phyloP scores from a whole-genome alignment of 2,888 invertebrate genomes.

The Diarsia dahlii region DNA sequence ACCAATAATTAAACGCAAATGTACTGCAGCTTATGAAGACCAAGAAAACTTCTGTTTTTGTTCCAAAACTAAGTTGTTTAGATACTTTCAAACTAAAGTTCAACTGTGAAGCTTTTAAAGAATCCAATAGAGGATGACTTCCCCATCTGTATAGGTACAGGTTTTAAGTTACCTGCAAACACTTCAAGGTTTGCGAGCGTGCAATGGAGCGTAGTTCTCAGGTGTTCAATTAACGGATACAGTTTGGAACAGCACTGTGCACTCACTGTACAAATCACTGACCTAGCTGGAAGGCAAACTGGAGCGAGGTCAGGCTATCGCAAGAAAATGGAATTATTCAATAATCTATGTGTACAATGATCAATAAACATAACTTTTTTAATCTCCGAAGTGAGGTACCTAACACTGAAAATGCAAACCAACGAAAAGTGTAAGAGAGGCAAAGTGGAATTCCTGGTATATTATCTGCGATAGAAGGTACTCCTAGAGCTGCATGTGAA shows the following conservation, averaged over 20 bases:
- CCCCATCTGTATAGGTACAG: not conserved
- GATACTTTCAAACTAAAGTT: not conserved
- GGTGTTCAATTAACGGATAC: slow-evolving; percentile 52
- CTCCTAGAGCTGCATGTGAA: not conserved
- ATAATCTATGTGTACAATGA: not conserved
- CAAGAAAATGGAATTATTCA: slow-evolving; percentile 20
- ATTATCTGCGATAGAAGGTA: not conserved
- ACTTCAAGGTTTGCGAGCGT: slow-evolving; percentile 14
- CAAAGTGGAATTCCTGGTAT: not conserved
- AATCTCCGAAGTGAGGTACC: not conserved
- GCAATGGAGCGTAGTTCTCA: slow-evolving; percentile 55
- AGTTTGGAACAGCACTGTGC: slow-evolving; percentile 32
- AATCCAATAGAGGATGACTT: slow-evolving; percentile 9
- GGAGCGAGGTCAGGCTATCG: slow-evolving; percentile 20
- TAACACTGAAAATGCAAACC: not conserved
- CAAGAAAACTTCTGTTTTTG: not conserved
- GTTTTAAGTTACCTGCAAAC: slow-evolving; percentile 16
- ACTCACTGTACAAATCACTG: slow-evolving; percentile 41
- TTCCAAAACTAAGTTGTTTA: not conserved
- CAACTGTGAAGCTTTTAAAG: not conserved
- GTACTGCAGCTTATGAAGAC: not conserved
- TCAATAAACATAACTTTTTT: not conserved
- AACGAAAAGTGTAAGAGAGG: not conserved
- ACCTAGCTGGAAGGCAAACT: slow-evolving; percentile 25
- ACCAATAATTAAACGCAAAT: not conserved